Evolutionary conservation across 2,888 invertebrate species (phyloP).

Genomic region (Cheilosia vulpina): DNA sequence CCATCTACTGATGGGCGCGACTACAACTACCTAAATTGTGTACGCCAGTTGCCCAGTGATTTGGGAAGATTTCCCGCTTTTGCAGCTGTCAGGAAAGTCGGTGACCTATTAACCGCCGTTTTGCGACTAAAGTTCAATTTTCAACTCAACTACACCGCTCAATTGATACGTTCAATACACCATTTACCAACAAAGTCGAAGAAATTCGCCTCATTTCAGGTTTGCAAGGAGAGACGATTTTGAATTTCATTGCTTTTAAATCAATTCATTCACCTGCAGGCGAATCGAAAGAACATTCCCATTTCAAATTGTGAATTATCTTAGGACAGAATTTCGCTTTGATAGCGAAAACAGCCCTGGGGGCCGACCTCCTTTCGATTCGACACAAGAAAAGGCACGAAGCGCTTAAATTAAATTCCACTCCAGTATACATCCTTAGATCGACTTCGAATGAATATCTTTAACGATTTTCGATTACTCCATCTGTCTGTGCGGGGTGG

Average conservation of each 20-base stretch:
- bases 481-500: not conserved
- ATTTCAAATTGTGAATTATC: slow-evolving; percentile 48
- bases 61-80: too few species aligned
- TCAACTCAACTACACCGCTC: not conserved
- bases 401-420: slow-evolving; percentile 44
- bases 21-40: too few species aligned
- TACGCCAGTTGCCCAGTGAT: too few species aligned
- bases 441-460: slow-evolving; percentile 1
- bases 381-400: slow-evolving; percentile 26
- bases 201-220: not conserved
- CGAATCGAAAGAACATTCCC: slow-evolving; percentile 32
- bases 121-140: too few species aligned
- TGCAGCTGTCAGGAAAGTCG: too few species aligned
- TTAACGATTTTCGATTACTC: slow-evolving; percentile 48
- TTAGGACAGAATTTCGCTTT: slow-evolving; percentile 44
- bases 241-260: slow-evolving; percentile 53
- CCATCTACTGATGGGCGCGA: too few species aligned
- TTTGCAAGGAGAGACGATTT: slow-evolving; percentile 1
- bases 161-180: not conserved
- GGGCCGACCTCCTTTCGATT: slow-evolving; percentile 42
- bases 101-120: too few species aligned
- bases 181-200: not conserved
- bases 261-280: slow-evolving; percentile 62
- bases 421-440: not conserved
- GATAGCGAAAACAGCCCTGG: slow-evolving; percentile 40